These are phyloP conservation scores for Oscheius onirici DNA, from an alignment of 2,888 invertebrate genomes.

Conservation along the genomic window DNA sequence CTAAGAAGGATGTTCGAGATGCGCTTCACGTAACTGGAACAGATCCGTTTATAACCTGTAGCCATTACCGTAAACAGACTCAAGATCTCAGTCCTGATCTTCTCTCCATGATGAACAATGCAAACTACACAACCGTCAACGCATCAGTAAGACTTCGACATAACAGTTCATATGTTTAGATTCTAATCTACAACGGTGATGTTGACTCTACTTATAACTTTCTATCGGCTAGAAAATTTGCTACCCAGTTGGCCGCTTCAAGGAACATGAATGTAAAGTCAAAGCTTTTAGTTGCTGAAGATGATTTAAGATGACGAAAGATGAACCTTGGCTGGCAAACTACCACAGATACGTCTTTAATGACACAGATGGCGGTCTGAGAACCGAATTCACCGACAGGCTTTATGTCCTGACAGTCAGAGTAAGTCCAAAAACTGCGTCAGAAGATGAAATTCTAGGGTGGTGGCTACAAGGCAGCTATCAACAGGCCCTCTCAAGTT, in stretches of 20 bases:
- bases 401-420: conserved; percentile 9
- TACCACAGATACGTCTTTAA: conserved; percentile 41
- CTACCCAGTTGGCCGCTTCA: conserved; percentile 35
- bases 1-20: conserved; percentile 40
- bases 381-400: conserved; percentile 38
- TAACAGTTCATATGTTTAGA: background rate
- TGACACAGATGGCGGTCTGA: conserved; percentile 47
- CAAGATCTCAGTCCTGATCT: conserved; percentile 5
- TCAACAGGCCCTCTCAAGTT: conserved; percentile 42
- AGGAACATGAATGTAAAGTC: conserved; percentile 29
- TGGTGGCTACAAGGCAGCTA: conserved; percentile 46
- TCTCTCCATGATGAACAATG: background rate
- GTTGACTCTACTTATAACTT: conserved; percentile 48
- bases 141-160: background rate
- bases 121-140: background rate
- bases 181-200: conserved; percentile 62
- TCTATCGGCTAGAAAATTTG: conserved; percentile 55
- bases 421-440: background rate
- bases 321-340: conserved; percentile 44
- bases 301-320: conserved; percentile 31
- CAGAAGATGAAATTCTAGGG: conserved; percentile 34
- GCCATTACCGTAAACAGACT: background rate
- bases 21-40: conserved; percentile 45
- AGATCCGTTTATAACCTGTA: background rate
- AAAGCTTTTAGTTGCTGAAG: background rate